Base-by-base conservation (phyloP, 2,888 invertebrate genomes). In the Zhengitettix transpicula region DNA sequence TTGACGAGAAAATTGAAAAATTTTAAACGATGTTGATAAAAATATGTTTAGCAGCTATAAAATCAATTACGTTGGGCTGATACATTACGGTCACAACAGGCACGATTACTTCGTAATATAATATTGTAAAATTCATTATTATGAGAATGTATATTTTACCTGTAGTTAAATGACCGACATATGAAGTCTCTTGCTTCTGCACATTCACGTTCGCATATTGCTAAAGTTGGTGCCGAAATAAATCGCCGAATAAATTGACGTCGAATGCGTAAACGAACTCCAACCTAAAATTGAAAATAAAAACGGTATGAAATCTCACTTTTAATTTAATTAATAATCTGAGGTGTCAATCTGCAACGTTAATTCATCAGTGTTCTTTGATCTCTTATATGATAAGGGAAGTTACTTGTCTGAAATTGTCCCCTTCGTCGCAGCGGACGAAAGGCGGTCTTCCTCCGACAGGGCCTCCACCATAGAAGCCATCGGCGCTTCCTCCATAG, bases 141-240 rank as follows among this genome's bases (percentile, higher is more conserved):
- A 47, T 47, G 12, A 8, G 8, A n/a, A n/a, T 12, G 42, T 41
- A 16, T 56, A 57, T 17, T 53, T 47, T 47, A 87, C 84, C 86
- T 84, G 74, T 82, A 92, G 75, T 91, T 92, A 73, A 93, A 93
- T 44, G 91, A 87, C 70, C 89, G 79, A 69, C 93, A 93, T 60
- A 85, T 79, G 70, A 92, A 92, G 69, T 89, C 89, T 66, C 86
- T 79, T 42, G 84, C 83, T 68, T 89, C 89, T 52, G 84, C 80
- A 71, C 93, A 92, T 70, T 89, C 90, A 62, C 87, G 77, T 73
- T 93, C 89, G 72, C 93, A 93, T 63, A 88, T 85, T 1, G 82
- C 80, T 68, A 92, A 72, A 0, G 86, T 84, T 42, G 85, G 82
- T 2, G 85, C 85, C 10, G 84, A 83, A 28, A 85, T 79, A 64